A percentile compares a stretch with the other conserved stretches of the same genome.
phyloP scores from a whole-genome alignment of 2,797 vertebrate species.

The Sternarchorhynchus goeldii region DNA sequence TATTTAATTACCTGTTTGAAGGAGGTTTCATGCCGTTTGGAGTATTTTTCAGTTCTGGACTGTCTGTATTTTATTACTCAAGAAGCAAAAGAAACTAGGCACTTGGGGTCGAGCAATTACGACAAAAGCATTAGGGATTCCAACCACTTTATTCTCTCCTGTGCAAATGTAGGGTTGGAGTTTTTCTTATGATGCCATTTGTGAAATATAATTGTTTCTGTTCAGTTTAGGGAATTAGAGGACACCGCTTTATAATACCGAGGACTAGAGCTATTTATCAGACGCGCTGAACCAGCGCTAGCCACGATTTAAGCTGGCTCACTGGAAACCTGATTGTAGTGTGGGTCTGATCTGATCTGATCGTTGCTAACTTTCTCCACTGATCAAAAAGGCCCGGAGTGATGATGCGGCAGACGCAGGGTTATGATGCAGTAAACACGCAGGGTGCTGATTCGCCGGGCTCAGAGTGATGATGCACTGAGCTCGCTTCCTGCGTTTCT shows the following conservation, averaged over 20 bases:
- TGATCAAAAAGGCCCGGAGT: background rate
- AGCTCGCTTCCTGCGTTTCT: too few relatives aligned
- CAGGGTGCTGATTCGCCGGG: too few relatives aligned
- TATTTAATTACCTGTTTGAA: too few relatives aligned
- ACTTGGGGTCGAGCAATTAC: background rate
- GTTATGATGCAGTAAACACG: too few relatives aligned
- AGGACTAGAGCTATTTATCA: background rate
- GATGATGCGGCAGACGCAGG: too few relatives aligned
- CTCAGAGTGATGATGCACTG: too few relatives aligned
- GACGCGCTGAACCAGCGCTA: background rate
- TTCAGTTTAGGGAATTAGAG: background rate
- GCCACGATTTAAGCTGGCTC: too few relatives aligned
- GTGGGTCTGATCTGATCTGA: background rate
- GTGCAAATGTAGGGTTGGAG: background rate
- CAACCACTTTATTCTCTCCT: slow-evolving; percentile 2
- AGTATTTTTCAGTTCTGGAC: background rate
- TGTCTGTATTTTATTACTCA: background rate
- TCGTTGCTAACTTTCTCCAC: background rate
- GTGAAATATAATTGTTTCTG: slow-evolving; percentile 9
- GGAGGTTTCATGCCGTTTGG: too few relatives aligned
- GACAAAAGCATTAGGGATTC: background rate
- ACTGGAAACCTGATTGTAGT: background rate
- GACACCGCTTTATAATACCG: background rate
- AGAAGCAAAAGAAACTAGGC: background rate
- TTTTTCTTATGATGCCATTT: slow-evolving; percentile 3